Percentiles rank a stretch among this genome's conserved stretches.
Conservation (phyloP, 2,113 vertebrate species). For the Clarias gariepinus region DNA sequence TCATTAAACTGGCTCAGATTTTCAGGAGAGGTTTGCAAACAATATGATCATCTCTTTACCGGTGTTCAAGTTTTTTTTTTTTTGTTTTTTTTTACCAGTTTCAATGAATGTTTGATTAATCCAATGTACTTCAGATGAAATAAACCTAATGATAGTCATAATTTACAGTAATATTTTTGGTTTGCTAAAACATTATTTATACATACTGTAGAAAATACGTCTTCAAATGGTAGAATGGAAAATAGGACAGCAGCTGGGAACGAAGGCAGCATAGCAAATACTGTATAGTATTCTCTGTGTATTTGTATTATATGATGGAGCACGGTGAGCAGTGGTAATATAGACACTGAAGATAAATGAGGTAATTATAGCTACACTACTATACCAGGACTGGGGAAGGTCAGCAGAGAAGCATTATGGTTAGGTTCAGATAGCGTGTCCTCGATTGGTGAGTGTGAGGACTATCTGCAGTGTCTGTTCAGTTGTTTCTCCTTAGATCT, state of each 20-base stretch:
- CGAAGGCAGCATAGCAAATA: background rate
- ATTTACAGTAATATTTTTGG: background rate
- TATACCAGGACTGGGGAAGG: background rate
- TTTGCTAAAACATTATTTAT: background rate
- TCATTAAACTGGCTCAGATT: background rate
- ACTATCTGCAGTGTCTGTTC: background rate
- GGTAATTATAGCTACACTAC: slow-evolving; percentile 29
- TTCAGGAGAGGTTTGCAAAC: background rate
- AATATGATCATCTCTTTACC: background rate
- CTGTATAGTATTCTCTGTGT: background rate
- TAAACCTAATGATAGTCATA: background rate
- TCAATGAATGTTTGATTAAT: background rate
- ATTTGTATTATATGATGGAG: background rate
- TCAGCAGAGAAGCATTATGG: background rate
- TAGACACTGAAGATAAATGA: slow-evolving; percentile 21
- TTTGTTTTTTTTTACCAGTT: too few relatives aligned
- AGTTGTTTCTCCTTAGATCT: background rate
- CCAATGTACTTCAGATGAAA: background rate
- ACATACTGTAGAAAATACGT: background rate
- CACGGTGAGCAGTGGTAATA: background rate
- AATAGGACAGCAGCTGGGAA: background rate
- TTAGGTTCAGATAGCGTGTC: background rate
- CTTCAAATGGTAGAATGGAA: background rate
- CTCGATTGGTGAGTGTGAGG: background rate
- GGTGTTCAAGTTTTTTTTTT: too few relatives aligned